Evolutionary conservation across 2,797 vertebrate genomes (phyloP).

Genomic region (Tenualosa ilisha): DNA sequence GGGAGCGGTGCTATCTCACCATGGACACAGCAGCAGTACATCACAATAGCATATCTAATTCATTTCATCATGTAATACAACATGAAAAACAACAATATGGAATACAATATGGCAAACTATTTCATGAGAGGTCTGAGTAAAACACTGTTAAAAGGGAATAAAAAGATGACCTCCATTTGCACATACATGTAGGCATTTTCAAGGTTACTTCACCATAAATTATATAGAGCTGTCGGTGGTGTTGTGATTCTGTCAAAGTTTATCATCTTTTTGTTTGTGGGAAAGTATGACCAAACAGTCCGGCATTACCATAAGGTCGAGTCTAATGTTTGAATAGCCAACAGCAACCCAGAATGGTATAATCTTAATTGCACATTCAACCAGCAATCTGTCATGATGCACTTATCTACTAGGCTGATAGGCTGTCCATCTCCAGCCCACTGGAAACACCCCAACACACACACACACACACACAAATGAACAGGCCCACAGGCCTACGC

Average conservation of each 20-base stretch:
- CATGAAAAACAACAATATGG: background rate
- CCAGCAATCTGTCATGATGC: conserved; percentile 5
- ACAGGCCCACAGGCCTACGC: background rate
- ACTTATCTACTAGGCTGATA: background rate
- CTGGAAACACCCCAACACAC: background rate
- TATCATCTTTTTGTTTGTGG: background rate
- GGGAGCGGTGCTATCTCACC: background rate
- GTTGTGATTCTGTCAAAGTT: background rate
- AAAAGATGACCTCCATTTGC: background rate
- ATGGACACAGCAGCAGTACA: too few species aligned
- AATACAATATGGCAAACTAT: background rate
- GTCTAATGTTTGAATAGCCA: background rate
- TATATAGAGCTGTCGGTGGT: background rate
- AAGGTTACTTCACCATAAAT: too few species aligned
- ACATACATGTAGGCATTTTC: background rate
- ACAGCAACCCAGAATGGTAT: background rate
- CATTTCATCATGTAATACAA: background rate
- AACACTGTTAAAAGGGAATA: background rate
- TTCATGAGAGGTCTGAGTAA: background rate
- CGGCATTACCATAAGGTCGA: background rate
- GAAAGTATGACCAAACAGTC: background rate
- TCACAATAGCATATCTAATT: background rate
- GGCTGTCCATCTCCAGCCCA: background rate
- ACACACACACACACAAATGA: background rate
- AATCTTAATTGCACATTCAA: conserved; percentile 21